These are phyloP conservation scores for Balaeniceps rex DNA, from an alignment of 2,113 vertebrate species.

Conservation along the genomic window DNA sequence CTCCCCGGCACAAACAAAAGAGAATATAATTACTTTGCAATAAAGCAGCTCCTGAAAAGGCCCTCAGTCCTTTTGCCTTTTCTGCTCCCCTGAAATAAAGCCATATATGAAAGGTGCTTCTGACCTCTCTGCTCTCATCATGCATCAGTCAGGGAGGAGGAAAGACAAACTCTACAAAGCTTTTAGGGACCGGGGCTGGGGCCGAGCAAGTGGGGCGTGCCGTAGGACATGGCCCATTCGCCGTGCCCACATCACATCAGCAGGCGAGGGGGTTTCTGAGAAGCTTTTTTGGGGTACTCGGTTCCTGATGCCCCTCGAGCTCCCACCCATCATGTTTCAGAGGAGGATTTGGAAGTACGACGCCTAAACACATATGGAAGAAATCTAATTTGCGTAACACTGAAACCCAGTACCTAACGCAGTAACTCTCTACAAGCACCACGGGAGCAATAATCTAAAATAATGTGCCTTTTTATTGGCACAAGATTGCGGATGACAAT, in stretches of 20 bases:
- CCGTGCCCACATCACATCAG: accelerated
- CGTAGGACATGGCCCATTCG: accelerated
- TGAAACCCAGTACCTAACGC: not conserved
- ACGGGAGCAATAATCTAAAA: not conserved
- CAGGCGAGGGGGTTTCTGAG: not conserved
- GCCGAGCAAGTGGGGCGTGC: accelerated
- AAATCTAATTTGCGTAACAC: not conserved
- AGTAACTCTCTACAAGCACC: not conserved
- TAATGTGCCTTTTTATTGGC: not conserved
- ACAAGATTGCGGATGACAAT: not conserved
- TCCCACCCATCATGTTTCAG: not conserved
- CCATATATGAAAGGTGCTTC: not conserved
- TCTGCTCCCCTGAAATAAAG: not conserved
- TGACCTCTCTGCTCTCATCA: not conserved
- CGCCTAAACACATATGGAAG: not conserved
- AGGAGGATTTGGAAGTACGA: not conserved
- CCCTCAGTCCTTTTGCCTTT: not conserved
- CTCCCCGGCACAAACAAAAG: slow-evolving; percentile 59
- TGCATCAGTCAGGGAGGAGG: not conserved
- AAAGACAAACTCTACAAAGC: not conserved
- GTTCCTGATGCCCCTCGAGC: not conserved
- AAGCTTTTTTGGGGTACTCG: not conserved
- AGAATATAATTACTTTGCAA: slow-evolving; percentile 59
- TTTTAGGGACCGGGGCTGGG: not conserved
- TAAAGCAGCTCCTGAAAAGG: slow-evolving; percentile 42